A percentile compares a stretch with the other conserved stretches of the same genome.
Evolutionary conservation across 2,113 vertebrate species (phyloP).

Genomic region (Sander vitreus): DNA sequence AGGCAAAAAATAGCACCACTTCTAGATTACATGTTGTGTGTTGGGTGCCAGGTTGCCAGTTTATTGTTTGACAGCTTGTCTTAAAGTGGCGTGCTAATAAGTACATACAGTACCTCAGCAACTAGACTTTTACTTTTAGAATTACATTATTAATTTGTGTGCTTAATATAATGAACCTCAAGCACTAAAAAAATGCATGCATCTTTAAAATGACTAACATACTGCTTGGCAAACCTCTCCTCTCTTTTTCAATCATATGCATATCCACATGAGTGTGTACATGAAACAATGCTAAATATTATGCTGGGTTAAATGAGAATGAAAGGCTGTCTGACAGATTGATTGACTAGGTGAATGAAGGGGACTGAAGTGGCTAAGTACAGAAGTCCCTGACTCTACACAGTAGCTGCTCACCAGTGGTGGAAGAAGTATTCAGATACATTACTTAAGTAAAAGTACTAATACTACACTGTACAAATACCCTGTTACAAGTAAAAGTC

Average conservation of each 20-base stretch:
- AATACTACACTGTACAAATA: too few relatives aligned
- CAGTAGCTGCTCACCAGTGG: constrained; percentile 3
- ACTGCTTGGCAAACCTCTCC: background rate
- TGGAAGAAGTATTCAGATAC: too few relatives aligned
- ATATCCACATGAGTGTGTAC: background rate
- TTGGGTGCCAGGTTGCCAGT: constrained; percentile 14
- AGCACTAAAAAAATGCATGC: background rate
- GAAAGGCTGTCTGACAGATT: background rate
- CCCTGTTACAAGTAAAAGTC: too few relatives aligned
- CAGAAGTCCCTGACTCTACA: constrained; percentile 21
- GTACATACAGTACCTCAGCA: constrained; percentile 6
- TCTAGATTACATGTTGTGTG: background rate
- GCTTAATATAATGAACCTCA: constrained; percentile 37
- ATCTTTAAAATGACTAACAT: constrained; percentile 1
- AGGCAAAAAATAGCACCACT: background rate
- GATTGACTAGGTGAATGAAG: background rate
- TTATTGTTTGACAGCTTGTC: constrained; percentile 16
- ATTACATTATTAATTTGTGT: constrained; percentile 44
- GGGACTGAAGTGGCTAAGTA: constrained; percentile 29
- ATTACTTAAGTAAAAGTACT: too few relatives aligned
- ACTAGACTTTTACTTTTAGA: too few relatives aligned
- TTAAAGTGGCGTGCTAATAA: constrained; percentile 1
- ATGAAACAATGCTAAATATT: constrained; percentile 1
- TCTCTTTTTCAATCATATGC: background rate
- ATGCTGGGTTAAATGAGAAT: background rate